A percentile compares a stretch with the other conserved stretches of the same genome.
Conservation (phyloP, 2,888 invertebrate species). For the Clivina fossor region DNA sequence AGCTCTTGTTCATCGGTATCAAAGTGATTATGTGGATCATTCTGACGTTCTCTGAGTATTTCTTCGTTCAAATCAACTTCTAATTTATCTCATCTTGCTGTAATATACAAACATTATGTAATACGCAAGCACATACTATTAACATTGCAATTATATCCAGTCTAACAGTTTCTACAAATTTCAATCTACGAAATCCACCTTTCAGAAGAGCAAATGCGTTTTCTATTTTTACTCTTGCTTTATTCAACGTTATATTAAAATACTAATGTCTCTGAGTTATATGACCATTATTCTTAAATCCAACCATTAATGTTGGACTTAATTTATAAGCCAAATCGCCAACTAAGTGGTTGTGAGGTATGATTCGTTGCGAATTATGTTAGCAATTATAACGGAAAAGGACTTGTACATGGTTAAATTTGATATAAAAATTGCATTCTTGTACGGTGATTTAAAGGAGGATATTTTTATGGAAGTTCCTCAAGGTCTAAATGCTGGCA, state of each 20-base stretch:
- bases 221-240: conserved; percentile 38
- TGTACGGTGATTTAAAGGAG: conserved; percentile 11
- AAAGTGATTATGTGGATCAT: conserved; percentile 1
- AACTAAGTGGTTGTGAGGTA: conserved; percentile 30
- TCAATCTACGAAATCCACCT: conserved; percentile 39
- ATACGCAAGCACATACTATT: conserved; percentile 36
- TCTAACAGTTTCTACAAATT: conserved; percentile 36
- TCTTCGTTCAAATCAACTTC: conserved; percentile 25
- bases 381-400: conserved; percentile 1
- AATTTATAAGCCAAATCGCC: conserved; percentile 38
- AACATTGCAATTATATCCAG: conserved; percentile 37
- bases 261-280: conserved; percentile 34
- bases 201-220: conserved; percentile 39
- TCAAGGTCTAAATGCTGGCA: neutral
- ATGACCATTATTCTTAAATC: conserved; percentile 30
- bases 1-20: conserved; percentile 4
- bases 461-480: conserved; percentile 6
- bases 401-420: conserved; percentile 4
- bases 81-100: conserved; percentile 24
- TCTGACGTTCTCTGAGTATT: neutral
- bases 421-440: conserved; percentile 12
- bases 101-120: conserved; percentile 40
- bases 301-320: conserved; percentile 26
- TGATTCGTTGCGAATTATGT: conserved; percentile 7
- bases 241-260: conserved; percentile 35